Evolutionary conservation across 2,888 invertebrate species (phyloP).

Genomic region (Schizaphis graminum): DNA sequence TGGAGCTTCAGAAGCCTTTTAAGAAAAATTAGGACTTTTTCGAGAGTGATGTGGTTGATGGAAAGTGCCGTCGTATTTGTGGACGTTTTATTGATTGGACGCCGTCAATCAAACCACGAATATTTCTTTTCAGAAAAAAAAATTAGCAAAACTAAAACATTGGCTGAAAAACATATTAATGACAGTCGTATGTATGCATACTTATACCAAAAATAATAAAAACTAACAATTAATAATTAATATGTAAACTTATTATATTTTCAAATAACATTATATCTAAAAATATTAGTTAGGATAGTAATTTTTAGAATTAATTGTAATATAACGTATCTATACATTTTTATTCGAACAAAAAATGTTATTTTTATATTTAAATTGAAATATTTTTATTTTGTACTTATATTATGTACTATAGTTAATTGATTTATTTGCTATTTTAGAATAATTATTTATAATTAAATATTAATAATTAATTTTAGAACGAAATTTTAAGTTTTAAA

Average conservation of each 20-base stretch:
- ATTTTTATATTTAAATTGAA: background rate
- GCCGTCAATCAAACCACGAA: slow-evolving; percentile 53
- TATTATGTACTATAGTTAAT: background rate
- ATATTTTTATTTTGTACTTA: background rate
- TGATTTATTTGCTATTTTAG: background rate
- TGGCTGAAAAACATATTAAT: background rate
- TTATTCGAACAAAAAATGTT: background rate
- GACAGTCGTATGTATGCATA: background rate
- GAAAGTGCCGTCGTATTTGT: slow-evolving; percentile 48
- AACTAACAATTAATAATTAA: background rate
- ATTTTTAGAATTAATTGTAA: rapidly evolving
- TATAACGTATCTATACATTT: background rate
- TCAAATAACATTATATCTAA: background rate
- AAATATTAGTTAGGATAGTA: background rate
- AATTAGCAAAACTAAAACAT: slow-evolving; percentile 18
- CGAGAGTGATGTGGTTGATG: slow-evolving; percentile 52
- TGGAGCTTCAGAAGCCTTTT: slow-evolving; percentile 49
- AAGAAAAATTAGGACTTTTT: slow-evolving; percentile 59
- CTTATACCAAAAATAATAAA: background rate
- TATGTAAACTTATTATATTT: background rate
- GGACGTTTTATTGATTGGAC: slow-evolving; percentile 54
- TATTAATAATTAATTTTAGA: background rate
- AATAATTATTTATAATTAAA: background rate
- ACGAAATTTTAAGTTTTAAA: background rate
- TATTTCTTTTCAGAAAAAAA: slow-evolving; percentile 14